Base-by-base conservation (phyloP, 2,113 vertebrate species). In the Antechinus stuartii region DNA sequence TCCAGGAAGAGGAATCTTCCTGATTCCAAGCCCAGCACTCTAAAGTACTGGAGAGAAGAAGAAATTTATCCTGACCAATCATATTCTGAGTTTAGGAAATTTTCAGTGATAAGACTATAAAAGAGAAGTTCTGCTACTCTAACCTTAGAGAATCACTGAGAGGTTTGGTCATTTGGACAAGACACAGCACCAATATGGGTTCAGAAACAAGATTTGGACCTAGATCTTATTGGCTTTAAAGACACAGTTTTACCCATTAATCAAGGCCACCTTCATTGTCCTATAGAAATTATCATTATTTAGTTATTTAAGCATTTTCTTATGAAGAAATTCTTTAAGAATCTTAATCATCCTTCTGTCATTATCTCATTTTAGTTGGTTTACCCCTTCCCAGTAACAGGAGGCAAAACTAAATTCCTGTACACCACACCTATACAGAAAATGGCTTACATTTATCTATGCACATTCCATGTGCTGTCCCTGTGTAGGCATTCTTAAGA, bases 271-370 rank as follows among this genome's bases (percentile, higher is more conserved):
- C 7, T 42, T 16, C 68, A 84, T 42, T 42, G n/a, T 84, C 19
- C n/a, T 42, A 84, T 68, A 54, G 3, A 49, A 92, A 90, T 91
- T 94, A 53, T 94, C 92, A 84, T 4, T 92, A 11, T 93, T 42
- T 90, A 94, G 89, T 95, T 91, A 49, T 92, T 93, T 95, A 24
- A 92, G 92, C 49, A 90, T 94, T 93, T 96, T 10, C 61, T 92
- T 26, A 50, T 46, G 93, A 91, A 19, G 52, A 91, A 14, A 1
- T 92, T 54, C 68, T 95, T 56, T 47, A 50, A 90, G 25, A 92
- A 49, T 93, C 0, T 90, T 49, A 96, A 49, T 91, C 92, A 94
- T 94, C 93, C 11, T 46, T 1, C 8, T 42, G 22, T 30, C 19
- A 0, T 92, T 57, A 91, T 91, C 27, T 42, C 90, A 30, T 93